phyloP scores from a whole-genome alignment of 2,797 vertebrate genomes.

The Acanthurus leucopareius region DNA sequence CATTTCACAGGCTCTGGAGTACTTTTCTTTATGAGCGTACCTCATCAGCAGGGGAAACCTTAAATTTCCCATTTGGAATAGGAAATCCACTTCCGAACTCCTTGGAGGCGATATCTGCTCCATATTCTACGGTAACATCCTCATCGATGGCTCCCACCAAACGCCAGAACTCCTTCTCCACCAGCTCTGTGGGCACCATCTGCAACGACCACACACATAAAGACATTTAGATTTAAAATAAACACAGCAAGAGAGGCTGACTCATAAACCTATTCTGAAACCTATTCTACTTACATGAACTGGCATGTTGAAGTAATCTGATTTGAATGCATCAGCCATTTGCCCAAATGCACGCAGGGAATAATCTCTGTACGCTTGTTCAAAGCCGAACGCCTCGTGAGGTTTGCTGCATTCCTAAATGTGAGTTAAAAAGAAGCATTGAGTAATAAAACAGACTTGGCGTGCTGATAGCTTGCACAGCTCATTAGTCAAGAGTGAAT shows the following conservation, averaged over 20 bases:
- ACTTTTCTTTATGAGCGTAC: constrained; percentile 66
- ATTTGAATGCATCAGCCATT: constrained; percentile 99
- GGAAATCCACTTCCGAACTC: constrained; percentile 99
- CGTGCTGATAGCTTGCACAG: background rate
- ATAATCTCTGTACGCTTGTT: constrained; percentile 95
- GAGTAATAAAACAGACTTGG: background rate
- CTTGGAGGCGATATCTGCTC: constrained; percentile 97
- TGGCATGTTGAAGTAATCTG: constrained; percentile 99
- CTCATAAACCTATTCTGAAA: background rate
- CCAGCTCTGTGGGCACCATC: constrained; percentile 99
- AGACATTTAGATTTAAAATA: background rate
- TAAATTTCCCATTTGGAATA: constrained; percentile 91
- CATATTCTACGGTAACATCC: constrained; percentile 97
- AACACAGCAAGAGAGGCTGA: background rate
- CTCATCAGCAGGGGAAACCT: constrained; percentile 93
- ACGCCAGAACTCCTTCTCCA: constrained; percentile 99
- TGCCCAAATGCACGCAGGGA: constrained; percentile 95
- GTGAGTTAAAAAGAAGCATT: constrained; percentile 16
- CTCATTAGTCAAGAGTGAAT: background rate
- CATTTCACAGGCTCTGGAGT: background rate
- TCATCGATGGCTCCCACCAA: constrained; percentile 96
- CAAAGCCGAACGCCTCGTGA: constrained; percentile 97
- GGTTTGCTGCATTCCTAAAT: constrained; percentile 94
- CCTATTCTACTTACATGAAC: constrained; percentile 91
- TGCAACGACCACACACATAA: constrained; percentile 56